Percentiles rank a stretch among this genome's conserved stretches.
phyloP scores from a whole-genome alignment of 2,888 invertebrate species.

The Andrena bucephala region DNA sequence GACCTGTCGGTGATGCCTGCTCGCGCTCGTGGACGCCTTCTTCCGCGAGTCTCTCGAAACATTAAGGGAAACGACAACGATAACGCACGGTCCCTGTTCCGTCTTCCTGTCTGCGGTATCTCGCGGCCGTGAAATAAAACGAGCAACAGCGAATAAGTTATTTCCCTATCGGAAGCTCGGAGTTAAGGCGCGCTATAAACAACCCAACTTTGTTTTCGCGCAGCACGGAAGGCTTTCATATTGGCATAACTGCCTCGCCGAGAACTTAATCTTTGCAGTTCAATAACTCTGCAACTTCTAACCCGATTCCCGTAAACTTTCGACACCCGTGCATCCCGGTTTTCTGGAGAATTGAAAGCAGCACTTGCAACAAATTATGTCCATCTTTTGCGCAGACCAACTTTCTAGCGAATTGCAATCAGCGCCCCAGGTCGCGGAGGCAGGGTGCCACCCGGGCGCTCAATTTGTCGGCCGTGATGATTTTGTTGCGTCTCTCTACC shows the following conservation, averaged over 20 bases:
- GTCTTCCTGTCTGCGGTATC: constrained; percentile 35
- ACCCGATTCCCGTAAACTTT: constrained; percentile 51
- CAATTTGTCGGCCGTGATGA: not conserved
- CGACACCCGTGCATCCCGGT: not conserved
- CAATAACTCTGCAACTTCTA: constrained; percentile 50
- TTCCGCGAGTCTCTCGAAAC: constrained; percentile 39
- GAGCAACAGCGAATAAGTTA: constrained; percentile 44
- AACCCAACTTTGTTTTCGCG: constrained; percentile 57
- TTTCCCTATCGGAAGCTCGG: constrained; percentile 51
- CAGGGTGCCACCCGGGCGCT: too few relatives aligned
- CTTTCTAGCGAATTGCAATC: not conserved
- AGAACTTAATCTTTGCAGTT: constrained; percentile 61
- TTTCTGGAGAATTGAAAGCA: constrained; percentile 39
- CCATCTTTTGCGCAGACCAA: not conserved
- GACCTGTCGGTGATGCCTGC: constrained; percentile 1
- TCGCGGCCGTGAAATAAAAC: constrained; percentile 52
- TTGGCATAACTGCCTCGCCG: constrained; percentile 57
- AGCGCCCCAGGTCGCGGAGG: not conserved
- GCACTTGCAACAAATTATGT: constrained; percentile 25
- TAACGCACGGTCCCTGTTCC: constrained; percentile 52
- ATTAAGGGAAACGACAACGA: constrained; percentile 56
- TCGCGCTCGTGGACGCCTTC: not conserved
- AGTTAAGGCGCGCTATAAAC: constrained; percentile 60
- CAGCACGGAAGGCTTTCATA: constrained; percentile 58
- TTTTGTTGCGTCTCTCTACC: not conserved